phyloP scores from a whole-genome alignment of 2,797 vertebrate species.

The Novumbra hubbsi region DNA sequence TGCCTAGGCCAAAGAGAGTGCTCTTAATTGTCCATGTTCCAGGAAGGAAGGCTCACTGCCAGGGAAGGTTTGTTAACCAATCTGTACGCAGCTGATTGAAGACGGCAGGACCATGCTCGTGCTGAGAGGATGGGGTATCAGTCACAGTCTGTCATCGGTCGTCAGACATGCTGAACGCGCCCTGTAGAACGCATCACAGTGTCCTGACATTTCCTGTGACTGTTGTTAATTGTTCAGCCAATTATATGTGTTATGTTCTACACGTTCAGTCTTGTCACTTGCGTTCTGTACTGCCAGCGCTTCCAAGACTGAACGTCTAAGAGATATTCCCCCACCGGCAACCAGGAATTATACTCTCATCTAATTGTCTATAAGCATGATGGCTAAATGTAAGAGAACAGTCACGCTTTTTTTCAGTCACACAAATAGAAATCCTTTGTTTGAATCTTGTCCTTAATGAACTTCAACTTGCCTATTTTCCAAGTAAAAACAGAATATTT shows the following conservation, averaged over 20 bases:
- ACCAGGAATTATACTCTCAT: not conserved
- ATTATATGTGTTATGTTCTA: not conserved
- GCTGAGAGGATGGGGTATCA: not conserved
- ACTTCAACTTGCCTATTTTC: not conserved
- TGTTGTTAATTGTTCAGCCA: not conserved
- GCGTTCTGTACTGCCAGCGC: not conserved
- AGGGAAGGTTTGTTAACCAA: conserved; percentile 24
- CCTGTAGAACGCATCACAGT: not conserved
- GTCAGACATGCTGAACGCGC: not conserved
- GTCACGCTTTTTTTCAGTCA: not conserved
- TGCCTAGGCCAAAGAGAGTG: conserved; percentile 41
- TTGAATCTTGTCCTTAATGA: not conserved
- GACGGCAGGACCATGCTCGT: not conserved
- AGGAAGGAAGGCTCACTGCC: conserved; percentile 32
- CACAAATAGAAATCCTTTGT: not conserved
- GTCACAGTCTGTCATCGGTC: not conserved
- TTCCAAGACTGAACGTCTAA: not conserved
- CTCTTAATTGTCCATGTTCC: conserved; percentile 48
- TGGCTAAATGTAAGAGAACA: not conserved
- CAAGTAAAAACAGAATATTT: not conserved
- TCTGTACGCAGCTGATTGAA: conserved; percentile 17
- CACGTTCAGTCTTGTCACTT: not conserved
- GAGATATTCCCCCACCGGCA: not conserved
- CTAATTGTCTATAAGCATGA: not conserved
- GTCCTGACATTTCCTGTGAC: not conserved